These are phyloP conservation scores for Listronotus oregonensis DNA, from an alignment of 1,140 invertebrate species.

Conservation along the genomic window DNA sequence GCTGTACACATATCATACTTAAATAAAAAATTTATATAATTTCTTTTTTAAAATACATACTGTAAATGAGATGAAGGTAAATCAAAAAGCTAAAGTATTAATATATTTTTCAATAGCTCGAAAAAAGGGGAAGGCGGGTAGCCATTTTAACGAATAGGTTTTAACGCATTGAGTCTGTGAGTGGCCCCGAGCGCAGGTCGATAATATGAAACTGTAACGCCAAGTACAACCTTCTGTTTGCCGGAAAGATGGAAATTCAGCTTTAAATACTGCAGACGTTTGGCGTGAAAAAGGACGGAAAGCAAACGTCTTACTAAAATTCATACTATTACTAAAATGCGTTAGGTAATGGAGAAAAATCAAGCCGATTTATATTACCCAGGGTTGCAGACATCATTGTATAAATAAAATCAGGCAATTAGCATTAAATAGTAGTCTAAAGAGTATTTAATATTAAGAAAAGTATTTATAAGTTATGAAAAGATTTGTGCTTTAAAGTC, in stretches of 20 bases:
- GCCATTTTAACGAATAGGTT: conserved; percentile 44
- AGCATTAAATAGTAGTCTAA: conserved; percentile 10
- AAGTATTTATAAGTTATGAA: too few species aligned
- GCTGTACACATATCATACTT: too few species aligned
- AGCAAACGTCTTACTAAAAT: conserved; percentile 24
- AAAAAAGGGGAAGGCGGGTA: conserved; percentile 33
- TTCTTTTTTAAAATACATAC: too few species aligned
- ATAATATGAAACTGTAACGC: conserved; percentile 45
- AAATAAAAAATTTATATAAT: too few species aligned
- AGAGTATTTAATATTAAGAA: conserved; percentile 7
- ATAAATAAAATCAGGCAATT: conserved; percentile 29
- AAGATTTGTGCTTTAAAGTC: too few species aligned
- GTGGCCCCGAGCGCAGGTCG: conserved; percentile 42
- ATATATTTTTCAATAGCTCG: conserved; percentile 18
- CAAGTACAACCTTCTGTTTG: conserved; percentile 40
- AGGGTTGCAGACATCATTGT: conserved; percentile 7
- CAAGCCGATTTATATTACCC: conserved; percentile 28
- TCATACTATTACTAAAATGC: conserved; percentile 23
- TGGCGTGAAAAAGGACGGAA: conserved; percentile 17
- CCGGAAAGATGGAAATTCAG: conserved; percentile 40
- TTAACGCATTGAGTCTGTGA: conserved; percentile 24
- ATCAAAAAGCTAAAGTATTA: conserved; percentile 3
- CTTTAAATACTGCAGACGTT: conserved; percentile 29
- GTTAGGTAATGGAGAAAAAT: conserved; percentile 11
- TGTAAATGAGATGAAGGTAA: too few species aligned